Percentiles rank a stretch among this genome's conserved stretches.
These are phyloP conservation scores for Eulemur macaco DNA, from an alignment of 2,113 vertebrate species.

Conservation along the genomic window DNA sequence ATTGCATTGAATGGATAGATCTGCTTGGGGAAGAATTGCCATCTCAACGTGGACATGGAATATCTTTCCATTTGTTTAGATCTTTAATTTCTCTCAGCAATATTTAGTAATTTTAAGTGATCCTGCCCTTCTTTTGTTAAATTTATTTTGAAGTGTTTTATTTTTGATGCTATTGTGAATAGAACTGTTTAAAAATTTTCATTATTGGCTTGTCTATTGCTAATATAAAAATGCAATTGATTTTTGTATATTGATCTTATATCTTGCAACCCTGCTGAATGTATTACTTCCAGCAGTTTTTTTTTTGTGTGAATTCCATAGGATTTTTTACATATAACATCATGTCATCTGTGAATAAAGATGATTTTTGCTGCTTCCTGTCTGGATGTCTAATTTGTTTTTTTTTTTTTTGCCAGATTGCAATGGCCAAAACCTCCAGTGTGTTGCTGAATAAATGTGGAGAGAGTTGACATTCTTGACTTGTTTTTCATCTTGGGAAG, in stretches of 20 bases:
- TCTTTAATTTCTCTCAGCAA: slow-evolving; percentile 3
- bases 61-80: slow-evolving; percentile 1
- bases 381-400: not conserved
- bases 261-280: not conserved
- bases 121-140: slow-evolving; percentile 19
- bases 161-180: slow-evolving; percentile 1
- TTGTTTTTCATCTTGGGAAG: not conserved
- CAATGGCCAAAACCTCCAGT: not conserved
- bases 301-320: not conserved
- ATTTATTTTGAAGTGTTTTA: slow-evolving; percentile 14
- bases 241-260: not conserved
- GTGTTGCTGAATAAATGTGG: not conserved
- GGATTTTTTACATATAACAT: not conserved
- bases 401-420: not conserved
- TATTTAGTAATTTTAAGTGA: not conserved
- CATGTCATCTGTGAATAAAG: not conserved
- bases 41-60: not conserved
- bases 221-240: not conserved
- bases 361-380: not conserved
- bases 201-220: not conserved
- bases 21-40: not conserved
- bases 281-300: not conserved
- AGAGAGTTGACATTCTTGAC: not conserved
- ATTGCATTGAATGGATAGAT: not conserved
- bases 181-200: not conserved